Evolutionary conservation across 2,113 vertebrate genomes (phyloP), one percentile per base, ranked within the genome.

Genomic region (Atlantisia rogersi): DNA sequence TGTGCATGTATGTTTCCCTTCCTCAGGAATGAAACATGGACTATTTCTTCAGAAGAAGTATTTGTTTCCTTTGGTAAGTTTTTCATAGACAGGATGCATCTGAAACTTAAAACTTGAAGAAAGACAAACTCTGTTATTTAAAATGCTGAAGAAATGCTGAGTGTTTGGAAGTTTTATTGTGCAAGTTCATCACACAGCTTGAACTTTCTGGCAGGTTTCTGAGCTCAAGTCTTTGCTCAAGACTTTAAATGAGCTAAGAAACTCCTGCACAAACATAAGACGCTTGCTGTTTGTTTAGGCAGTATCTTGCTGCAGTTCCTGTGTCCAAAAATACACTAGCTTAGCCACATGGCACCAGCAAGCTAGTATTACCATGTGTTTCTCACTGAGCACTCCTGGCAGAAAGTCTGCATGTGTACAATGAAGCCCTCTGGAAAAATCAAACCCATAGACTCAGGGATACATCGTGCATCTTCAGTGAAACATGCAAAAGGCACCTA

Each of bases 11-110:
- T 92, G 20, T 94, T 94, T 92, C 84, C 91, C 20, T 93, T 53
- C 29, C 86, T 32, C 0, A 29, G 91, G 83, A 96, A 95, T 81
- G 77, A 96, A 94, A 88, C 60, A 12, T 11, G 68, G 89, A 96
- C 58, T 71, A 70, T 91, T 90, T 97, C 97, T 62, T 97, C 97
- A 39, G 75, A 96, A 96, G 95, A 97, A 94, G 96, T 97, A 88
- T 32, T 75, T 70, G 39, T 98, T 97, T 95, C 93, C 52, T 89
- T 95, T 0, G 71, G 98, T 98, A 90, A 60, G 95, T 96, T 93
- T 91, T 46, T 67, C 77, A 74, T 26, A 82, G 16, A 17, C 79
- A 44, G 8, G 20, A 58, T 17, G 31, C 6, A 74, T 63, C 28
- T 68, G 56, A 92, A 91, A 90, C 1, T 1, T 42, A 48, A 87